Base-by-base conservation (phyloP, 2,888 invertebrate species). In the Mongoloraphidia duomilia region DNA sequence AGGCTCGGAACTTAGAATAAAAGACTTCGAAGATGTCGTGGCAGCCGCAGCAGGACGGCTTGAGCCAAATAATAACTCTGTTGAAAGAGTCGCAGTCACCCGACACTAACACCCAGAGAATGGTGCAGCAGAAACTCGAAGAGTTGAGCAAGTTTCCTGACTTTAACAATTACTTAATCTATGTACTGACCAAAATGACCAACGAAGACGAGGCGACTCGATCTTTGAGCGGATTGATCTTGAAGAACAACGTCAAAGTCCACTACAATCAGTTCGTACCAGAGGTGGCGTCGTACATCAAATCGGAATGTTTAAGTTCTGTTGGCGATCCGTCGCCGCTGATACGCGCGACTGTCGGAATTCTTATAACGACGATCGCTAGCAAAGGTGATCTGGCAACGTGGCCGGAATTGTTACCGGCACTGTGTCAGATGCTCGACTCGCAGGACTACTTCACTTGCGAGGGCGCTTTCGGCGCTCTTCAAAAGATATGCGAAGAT, bases 401-500 rank as follows among this genome's bases (percentile, higher is more conserved):
- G 60, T 98, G 97, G 98, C 92, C 92, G 0, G 92, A 94, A 65
- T 74, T 98, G 41, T 72, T 98, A 51, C 94, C 94, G 47, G 82
- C 86, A 26, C 73, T 98, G 39, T 89, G 92, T 64, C 84, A 85
- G 61, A 84, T 92, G 80, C 77, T 98, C 35, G 94, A 95, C 62
- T 90, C 91, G 10, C 84, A 84, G 58, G 90, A 96, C 67, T 90
- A 91, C 63, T 88, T 87, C 74, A 82, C 92, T 59, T 91, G 93
- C 66, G 96, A 97, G 80, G 95, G 96, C 60, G 90, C 97, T 40
- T 91, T 98, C 70, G 94, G 94, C 58, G 95, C 97, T 10, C 67
- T 98, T 55, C 95, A 97, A 68, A 97, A 97, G 69, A 94, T 98
- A 47, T 98, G 97, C 69, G 98, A 98, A 73, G 98, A 98, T 66